phyloP scores from a whole-genome alignment of 2,797 vertebrate genomes.

The Phataginus tetradactyla region DNA sequence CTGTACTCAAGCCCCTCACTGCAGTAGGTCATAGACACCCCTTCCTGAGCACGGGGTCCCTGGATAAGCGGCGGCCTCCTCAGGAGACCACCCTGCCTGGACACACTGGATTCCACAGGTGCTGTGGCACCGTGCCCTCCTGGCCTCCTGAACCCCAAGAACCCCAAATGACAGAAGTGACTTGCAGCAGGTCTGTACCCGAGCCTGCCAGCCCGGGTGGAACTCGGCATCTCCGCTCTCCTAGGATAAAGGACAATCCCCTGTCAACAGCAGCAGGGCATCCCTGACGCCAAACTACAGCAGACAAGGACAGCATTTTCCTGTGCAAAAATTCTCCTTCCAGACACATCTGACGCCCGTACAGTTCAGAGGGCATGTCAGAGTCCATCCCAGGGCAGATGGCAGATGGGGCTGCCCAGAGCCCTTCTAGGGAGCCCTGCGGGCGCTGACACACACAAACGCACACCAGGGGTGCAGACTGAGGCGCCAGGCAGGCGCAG shows the following conservation, averaged over 20 bases:
- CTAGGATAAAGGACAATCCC: background rate
- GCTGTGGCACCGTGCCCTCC: background rate
- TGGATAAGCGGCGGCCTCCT: too few relatives aligned
- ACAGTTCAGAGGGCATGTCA: background rate
- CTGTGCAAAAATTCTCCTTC: background rate
- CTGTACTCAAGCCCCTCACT: background rate
- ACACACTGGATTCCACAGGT: background rate
- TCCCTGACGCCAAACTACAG: background rate
- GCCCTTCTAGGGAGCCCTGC: background rate
- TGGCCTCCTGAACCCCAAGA: accelerated
- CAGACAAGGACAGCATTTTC: background rate
- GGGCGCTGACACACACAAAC: accelerated
- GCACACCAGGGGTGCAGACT: too few relatives aligned
- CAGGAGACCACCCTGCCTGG: too few relatives aligned
- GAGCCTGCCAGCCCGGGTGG: background rate
- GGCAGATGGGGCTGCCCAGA: background rate
- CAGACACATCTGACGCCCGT: background rate
- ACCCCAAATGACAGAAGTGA: background rate
- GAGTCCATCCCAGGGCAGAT: background rate
- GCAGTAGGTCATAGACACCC: background rate
- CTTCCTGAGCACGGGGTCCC: background rate
- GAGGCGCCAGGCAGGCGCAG: background rate
- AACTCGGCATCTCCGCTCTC: background rate
- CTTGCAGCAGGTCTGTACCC: background rate
- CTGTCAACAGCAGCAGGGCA: background rate